These are phyloP conservation scores for Potorous gilbertii DNA, from an alignment of 2,797 vertebrate genomes.

Conservation along the genomic window DNA sequence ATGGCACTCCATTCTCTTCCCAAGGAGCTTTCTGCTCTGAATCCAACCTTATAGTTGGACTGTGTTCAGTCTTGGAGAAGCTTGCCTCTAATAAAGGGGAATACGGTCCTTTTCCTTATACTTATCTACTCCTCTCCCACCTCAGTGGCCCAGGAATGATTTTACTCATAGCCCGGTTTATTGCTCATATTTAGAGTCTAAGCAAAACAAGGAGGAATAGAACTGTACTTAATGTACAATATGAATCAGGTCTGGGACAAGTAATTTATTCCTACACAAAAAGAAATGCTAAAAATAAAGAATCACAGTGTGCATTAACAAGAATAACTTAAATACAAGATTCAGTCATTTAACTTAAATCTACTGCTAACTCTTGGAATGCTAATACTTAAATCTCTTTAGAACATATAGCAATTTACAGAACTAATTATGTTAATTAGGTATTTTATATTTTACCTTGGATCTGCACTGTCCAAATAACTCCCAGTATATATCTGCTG, in stretches of 20 bases:
- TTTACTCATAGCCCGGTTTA: background rate
- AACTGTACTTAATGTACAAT: background rate
- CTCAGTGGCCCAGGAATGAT: background rate
- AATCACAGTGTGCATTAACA: background rate
- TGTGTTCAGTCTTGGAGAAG: background rate
- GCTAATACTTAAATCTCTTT: background rate
- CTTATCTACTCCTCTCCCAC: background rate
- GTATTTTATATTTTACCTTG: background rate
- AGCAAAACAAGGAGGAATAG: background rate
- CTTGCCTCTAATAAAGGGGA: background rate
- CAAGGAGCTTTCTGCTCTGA: background rate
- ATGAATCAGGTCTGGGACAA: background rate
- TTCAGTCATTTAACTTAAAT: background rate
- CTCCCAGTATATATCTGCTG: background rate
- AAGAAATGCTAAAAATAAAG: background rate
- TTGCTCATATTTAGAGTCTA: background rate
- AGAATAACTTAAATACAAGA: background rate
- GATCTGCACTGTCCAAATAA: background rate
- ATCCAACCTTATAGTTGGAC: background rate
- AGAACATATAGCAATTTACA: background rate
- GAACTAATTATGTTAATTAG: background rate
- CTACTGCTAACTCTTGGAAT: background rate
- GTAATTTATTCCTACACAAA: background rate
- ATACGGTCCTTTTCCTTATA: background rate
- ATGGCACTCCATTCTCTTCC: background rate